Base-by-base conservation (phyloP, 2,888 invertebrate species). In the Camponotus fellah region DNA sequence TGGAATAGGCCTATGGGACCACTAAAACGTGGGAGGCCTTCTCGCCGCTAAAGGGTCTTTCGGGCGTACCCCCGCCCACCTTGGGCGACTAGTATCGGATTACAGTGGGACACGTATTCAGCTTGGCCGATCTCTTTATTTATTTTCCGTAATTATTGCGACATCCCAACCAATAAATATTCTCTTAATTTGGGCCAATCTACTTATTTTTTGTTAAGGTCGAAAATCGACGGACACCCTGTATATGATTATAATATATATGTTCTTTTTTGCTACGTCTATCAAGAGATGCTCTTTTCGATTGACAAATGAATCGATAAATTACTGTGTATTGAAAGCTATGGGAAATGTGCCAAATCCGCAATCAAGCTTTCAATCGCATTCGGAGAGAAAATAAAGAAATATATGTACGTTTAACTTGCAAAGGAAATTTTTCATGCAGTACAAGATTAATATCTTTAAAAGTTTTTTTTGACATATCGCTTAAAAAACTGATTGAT, bases 361-460 rank as follows among this genome's bases (percentile, higher is more conserved):
- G 34, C 37, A 56, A 56, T 60, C n/a, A 74, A 1, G 9, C 1
- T 37, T 58, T 40, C 14, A 21, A 37, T 58, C 14, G 40, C 5
- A 37, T 64, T 34, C 12, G 8, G 32, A 32, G 8, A n/a, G 26
- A 17, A 3, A n/a, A n/a, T 40, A 72, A 72, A 72, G 40, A 17
- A 56, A n/a, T 26, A 40, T 58, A 14, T 32, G 8, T 26, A 6
- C 10, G 32, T 60, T 40, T 65, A 40, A n/a, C 40, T 26, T 58
- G 10, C 6, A 32, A 26, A 60, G 12, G 32, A 26, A 26, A 32
- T 26, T 43, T 58, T 60, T 43, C 3, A 60, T 43, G 8, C 40
- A 40, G 60, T 60, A 43, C 43, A n/a, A 12, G 60, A 43, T 72
- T 72, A 72, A 17, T 40, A 69, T 53, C 14, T 56, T 60, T 32